A percentile compares a stretch with the other conserved stretches of the same genome.
phyloP scores from a whole-genome alignment of 2,888 invertebrate genomes.

The Drosophila niveifrons region DNA sequence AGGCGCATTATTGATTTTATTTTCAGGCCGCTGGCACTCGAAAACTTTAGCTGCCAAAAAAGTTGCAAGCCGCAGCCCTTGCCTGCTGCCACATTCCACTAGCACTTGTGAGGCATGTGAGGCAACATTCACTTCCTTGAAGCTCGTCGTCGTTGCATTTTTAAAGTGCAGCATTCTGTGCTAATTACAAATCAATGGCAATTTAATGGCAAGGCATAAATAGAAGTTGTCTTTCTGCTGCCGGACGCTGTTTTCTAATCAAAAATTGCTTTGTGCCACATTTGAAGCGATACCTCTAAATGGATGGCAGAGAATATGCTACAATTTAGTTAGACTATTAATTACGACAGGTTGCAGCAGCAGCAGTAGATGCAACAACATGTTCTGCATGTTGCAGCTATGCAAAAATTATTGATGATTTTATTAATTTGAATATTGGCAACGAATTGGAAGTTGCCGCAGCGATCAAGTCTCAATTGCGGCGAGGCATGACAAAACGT shows the following conservation, averaged over 20 bases:
- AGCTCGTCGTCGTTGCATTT: conserved; percentile 46
- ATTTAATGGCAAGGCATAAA: conserved; percentile 63
- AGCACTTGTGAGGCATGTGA: too few relatives aligned
- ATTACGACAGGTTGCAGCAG: conserved; percentile 71
- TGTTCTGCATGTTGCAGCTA: conserved; percentile 64
- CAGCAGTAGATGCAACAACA: conserved; percentile 47
- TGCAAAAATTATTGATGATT: conserved; percentile 79
- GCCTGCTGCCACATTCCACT: not conserved
- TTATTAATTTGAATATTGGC: conserved; percentile 82
- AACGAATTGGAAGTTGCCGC: conserved; percentile 57
- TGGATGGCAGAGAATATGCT: conserved; percentile 75
- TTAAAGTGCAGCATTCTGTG: conserved; percentile 75
- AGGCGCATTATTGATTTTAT: conserved; percentile 69
- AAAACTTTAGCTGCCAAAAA: conserved; percentile 73
- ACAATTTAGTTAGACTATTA: conserved; percentile 80
- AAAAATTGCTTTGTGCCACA: conserved; percentile 81
- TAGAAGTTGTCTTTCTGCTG: conserved; percentile 56
- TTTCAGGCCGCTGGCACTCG: conserved; percentile 39
- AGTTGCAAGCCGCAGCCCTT: conserved; percentile 25
- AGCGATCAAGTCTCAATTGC: not conserved
- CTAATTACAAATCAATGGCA: conserved; percentile 76
- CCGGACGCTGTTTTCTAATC: conserved; percentile 75
- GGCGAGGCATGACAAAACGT: conserved; percentile 63
- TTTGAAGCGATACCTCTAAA: conserved; percentile 68
- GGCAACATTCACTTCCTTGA: conserved; percentile 32